Base-by-base conservation (phyloP, 2,113 vertebrate species). In the Amazona vittata region DNA sequence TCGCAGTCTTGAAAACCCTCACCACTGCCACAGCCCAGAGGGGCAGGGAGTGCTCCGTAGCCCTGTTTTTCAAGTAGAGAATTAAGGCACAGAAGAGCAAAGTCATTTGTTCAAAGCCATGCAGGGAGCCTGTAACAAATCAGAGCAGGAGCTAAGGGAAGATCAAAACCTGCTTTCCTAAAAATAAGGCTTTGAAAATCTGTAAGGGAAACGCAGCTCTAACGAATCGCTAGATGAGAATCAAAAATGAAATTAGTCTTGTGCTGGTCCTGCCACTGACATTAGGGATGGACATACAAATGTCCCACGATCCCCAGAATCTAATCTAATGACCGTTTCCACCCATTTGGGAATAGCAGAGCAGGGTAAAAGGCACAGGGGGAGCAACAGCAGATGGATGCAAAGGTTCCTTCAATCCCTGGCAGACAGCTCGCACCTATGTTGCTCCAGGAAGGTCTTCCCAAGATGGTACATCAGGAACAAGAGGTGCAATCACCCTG, bases 181-280 rank as follows among this genome's bases (percentile, higher is more conserved):
- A 93, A 97, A 86, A 94, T 80, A 88, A 70, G 24, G 33, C 93
- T 96, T 90, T 95, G 94, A 93, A 96, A 88, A 49, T 19, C 64
- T 64, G 31, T 50, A 52, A 81, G 83, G 92, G 75, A 77, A 67
- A 64, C 0, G 41, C 3, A 2, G 57, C 49, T 77, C 81, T 68
- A 68, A 65, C 62, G 62, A 91, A 93, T 15, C 3, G 19, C 39
- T 50, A 2, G 7, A 11, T 37, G 44, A 29, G 0, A 19, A 83
- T 92, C 87, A 88, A 59, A 93, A 83, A 17, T 15, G 28, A 90
- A 86, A 71, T 92, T 90, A 96, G 92, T 33, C 8, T 0, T 63
- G 0, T 6, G 75, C 33, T 25, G 60, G 11, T 9, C 39, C 39
- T 49, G 82, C 35, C 79, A 5, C 55, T 33, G 74, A 8, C 63